A percentile compares a stretch with the other conserved stretches of the same genome.
These are phyloP conservation scores for Cyanoderma ruficeps DNA, from an alignment of 2,113 vertebrate genomes.

Conservation along the genomic window DNA sequence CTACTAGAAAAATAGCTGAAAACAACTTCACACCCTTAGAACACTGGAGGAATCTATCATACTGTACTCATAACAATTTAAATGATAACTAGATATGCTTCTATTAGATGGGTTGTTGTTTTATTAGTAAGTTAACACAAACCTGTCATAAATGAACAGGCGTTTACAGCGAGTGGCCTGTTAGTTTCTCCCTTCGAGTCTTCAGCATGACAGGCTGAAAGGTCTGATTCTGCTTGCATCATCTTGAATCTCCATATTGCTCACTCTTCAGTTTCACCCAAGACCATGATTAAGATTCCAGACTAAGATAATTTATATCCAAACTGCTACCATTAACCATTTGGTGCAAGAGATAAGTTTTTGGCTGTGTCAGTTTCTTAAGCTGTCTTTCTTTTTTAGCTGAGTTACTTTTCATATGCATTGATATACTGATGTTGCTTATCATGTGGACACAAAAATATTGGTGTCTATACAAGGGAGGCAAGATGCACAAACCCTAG, in stretches of 20 bases:
- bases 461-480: not conserved
- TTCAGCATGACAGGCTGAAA: not conserved
- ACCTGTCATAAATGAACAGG: not conserved
- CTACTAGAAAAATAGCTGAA: not conserved
- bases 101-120: not conserved
- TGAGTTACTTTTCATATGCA: not conserved
- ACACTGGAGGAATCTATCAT: not conserved
- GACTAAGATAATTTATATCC: not conserved
- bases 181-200: not conserved
- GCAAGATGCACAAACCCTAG: not conserved
- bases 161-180: not conserved
- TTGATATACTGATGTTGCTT: not conserved
- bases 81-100: not conserved
- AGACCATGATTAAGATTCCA: constrained; percentile 13
- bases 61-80: not conserved
- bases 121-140: constrained; percentile 24
- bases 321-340: not conserved
- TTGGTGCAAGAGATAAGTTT: not conserved
- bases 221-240: not conserved
- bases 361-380: not conserved
- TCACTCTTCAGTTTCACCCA: constrained; percentile 15
- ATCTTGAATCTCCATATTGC: constrained; percentile 17
- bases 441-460: not conserved
- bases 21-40: not conserved
- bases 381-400: not conserved